A percentile compares a stretch with the other conserved stretches of the same genome.
Evolutionary conservation across 2,888 invertebrate genomes (phyloP).

Genomic region (Mythimna ferrago): DNA sequence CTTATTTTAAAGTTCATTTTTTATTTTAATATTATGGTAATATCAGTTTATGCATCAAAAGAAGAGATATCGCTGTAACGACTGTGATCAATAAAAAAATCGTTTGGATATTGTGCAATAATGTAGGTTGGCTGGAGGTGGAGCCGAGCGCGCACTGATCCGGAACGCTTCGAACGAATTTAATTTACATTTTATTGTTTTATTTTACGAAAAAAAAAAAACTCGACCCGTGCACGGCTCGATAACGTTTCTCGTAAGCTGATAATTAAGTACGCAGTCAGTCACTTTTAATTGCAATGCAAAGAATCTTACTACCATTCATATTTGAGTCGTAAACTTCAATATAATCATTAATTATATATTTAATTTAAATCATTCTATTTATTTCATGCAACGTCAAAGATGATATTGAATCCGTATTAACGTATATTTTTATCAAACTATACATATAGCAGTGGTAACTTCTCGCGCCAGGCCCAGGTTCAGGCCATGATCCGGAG

Average conservation of each 20-base stretch:
- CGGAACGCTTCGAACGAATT: conserved; percentile 14
- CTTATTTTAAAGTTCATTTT: not conserved
- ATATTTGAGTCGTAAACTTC: not conserved
- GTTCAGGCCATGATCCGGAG: too few species aligned
- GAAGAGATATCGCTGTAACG: not conserved
- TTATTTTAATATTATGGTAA: conserved; percentile 25
- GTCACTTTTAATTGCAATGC: not conserved
- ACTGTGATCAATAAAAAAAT: not conserved
- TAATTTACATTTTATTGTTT: conserved; percentile 29
- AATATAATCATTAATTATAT: not conserved
- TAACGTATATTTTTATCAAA: too few species aligned
- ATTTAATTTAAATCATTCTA: not conserved
- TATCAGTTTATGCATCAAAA: conserved; percentile 7
- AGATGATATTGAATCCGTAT: not conserved
- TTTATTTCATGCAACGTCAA: not conserved
- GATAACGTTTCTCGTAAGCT: conserved; percentile 1
- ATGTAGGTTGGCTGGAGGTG: not conserved
- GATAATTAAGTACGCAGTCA: not conserved
- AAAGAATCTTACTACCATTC: not conserved
- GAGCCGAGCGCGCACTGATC: not conserved
- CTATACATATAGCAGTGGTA: too few species aligned
- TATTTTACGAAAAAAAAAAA: conserved; percentile 2
- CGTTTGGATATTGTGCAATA: conserved; percentile 23
- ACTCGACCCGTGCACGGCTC: not conserved
- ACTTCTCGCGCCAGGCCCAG: too few species aligned